These are phyloP conservation scores for Astyanax mexicanus DNA, from an alignment of 2,797 vertebrate species.

Conservation along the genomic window DNA sequence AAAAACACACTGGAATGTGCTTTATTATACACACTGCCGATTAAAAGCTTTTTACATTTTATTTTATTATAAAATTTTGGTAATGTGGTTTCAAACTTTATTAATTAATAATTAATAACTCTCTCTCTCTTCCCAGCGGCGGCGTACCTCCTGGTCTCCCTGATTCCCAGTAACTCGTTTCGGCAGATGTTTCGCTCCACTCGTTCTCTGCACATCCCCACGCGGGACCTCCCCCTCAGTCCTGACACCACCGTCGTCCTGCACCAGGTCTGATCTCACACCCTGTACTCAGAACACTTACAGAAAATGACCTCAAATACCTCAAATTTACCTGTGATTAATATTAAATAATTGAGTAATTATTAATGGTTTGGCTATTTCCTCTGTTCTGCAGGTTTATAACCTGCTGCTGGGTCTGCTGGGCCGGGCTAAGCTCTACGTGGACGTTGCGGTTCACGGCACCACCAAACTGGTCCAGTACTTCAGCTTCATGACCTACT, in stretches of 20 bases:
- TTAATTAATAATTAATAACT: constrained; percentile 27
- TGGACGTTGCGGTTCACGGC: constrained; percentile 95
- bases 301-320: no score
- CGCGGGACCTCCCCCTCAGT: constrained; percentile 94
- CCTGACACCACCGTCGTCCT: constrained; percentile 97
- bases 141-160: constrained; percentile 97
- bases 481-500: constrained; percentile 99
- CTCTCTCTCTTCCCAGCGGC: constrained; percentile 80
- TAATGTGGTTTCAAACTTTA: no score
- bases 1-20: no score
- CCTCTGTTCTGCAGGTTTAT: constrained; percentile 78
- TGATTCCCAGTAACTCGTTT: constrained; percentile 99
- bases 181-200: constrained; percentile 99
- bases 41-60: no score
- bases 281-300: no score
- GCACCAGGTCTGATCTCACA: constrained; percentile 78
- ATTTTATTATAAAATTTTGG: no score
- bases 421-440: constrained; percentile 95
- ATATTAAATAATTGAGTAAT: no score
- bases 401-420: constrained; percentile 94
- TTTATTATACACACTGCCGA: no score
- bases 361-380: no score
- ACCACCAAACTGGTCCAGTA: constrained; percentile 98
- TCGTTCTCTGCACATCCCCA: constrained; percentile 95
- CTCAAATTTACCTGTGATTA: no score